Percentiles rank a stretch among this genome's conserved stretches.
Evolutionary conservation across 1,140 invertebrate species (phyloP).

Genomic region (Coptotermes formosanus): DNA sequence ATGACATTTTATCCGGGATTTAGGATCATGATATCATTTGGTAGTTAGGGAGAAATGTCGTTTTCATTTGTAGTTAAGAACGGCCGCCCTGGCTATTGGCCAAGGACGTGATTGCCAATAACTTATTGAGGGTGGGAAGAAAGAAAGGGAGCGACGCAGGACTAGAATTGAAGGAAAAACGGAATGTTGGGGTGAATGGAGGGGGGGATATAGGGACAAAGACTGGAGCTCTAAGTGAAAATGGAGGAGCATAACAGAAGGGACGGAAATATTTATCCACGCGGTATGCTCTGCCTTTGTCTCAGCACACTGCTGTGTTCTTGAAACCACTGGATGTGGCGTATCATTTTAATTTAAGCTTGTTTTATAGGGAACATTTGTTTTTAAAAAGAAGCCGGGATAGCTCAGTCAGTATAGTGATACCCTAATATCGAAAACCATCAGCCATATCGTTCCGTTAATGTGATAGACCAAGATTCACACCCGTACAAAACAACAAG

Average conservation of each 20-base stretch:
- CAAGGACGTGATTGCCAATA: conserved; percentile 6
- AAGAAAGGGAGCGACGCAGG: neutral
- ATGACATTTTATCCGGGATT: neutral
- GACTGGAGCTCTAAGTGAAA: neutral
- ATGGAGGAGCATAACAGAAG: neutral
- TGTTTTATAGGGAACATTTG: too few relatives aligned
- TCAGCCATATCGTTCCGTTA: too few relatives aligned
- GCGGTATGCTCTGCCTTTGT: neutral
- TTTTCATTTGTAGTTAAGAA: conserved; percentile 5
- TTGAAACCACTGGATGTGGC: too few relatives aligned
- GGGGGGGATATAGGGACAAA: neutral
- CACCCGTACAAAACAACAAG: too few relatives aligned
- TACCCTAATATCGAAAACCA: too few relatives aligned
- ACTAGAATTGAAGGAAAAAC: neutral
- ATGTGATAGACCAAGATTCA: too few relatives aligned
- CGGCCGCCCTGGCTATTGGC: neutral
- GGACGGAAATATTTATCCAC: conserved; percentile 5
- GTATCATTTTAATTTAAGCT: too few relatives aligned
- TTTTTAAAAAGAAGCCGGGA: too few relatives aligned
- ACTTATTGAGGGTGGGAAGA: neutral
- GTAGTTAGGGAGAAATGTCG: neutral
- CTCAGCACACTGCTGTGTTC: too few relatives aligned
- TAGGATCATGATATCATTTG: neutral
- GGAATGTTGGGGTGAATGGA: neutral
- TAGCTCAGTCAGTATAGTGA: too few relatives aligned